Percentiles rank a stretch among this genome's conserved stretches.
phyloP scores from a whole-genome alignment of 2,113 vertebrate species.

The Zootoca vivipara region DNA sequence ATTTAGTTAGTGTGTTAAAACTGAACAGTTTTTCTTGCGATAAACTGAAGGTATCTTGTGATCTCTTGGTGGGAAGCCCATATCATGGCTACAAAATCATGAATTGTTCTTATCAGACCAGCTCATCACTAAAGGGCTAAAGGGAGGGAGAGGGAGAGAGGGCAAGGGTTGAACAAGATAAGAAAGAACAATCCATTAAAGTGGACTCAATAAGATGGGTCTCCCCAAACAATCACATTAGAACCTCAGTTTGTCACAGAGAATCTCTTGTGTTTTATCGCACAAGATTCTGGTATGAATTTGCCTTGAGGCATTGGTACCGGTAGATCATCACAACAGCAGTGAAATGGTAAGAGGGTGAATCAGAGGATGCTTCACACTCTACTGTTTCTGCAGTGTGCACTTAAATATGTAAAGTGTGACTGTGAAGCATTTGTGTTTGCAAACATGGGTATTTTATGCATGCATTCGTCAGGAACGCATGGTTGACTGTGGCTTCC shows the following conservation, averaged over 20 bases:
- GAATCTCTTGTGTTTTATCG: not conserved
- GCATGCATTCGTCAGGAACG: not conserved
- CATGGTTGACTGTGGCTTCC: not conserved
- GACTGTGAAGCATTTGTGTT: not conserved
- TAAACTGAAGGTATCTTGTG: not conserved
- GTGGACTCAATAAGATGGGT: not conserved
- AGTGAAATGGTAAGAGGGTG: not conserved
- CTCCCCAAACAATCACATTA: not conserved
- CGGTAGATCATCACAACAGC: not conserved
- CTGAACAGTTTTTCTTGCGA: not conserved
- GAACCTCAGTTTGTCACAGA: not conserved
- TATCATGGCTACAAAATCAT: not conserved
- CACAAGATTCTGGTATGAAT: not conserved
- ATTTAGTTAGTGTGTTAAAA: not conserved
- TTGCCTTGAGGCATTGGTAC: not conserved
- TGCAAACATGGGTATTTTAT: not conserved
- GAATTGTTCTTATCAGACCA: not conserved
- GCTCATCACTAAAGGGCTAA: not conserved
- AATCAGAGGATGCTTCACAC: not conserved
- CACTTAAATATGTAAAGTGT: not conserved
- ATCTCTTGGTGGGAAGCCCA: not conserved
- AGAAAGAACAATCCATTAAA: not conserved
- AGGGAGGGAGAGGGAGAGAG: not conserved
- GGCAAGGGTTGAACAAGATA: not conserved
- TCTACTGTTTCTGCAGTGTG: not conserved